Conservation (phyloP, 2,113 vertebrate genomes). For the Hystrix cristata region DNA sequence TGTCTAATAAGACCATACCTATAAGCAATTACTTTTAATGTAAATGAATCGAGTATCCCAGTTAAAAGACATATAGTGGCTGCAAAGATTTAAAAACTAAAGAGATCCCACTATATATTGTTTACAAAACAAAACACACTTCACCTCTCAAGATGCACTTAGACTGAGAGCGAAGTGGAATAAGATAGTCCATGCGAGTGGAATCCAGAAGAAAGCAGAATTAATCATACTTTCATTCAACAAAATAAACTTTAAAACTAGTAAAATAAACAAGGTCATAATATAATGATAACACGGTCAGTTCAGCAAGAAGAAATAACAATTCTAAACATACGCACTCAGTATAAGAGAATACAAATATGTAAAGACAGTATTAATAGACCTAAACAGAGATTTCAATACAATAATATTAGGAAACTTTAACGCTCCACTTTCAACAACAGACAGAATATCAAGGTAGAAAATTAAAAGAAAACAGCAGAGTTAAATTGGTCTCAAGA, state of each 20-base stretch:
- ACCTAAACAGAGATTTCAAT: neutral
- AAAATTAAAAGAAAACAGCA: neutral
- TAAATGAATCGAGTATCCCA: neutral
- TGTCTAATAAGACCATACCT: neutral
- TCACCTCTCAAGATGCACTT: neutral
- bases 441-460: neutral
- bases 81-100: neutral
- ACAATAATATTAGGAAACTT: neutral
- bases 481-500: neutral
- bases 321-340: neutral
- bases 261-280: neutral
- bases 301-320: neutral
- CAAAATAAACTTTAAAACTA: neutral
- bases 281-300: neutral
- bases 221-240: neutral
- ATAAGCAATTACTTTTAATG: neutral
- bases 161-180: neutral
- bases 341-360: neutral
- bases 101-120: neutral
- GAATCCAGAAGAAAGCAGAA: neutral
- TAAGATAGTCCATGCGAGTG: neutral
- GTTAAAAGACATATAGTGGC: neutral
- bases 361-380: neutral
- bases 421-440: neutral
- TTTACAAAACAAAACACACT: neutral